phyloP scores from a whole-genome alignment of 2,113 vertebrate species.

The Sciurus niger region DNA sequence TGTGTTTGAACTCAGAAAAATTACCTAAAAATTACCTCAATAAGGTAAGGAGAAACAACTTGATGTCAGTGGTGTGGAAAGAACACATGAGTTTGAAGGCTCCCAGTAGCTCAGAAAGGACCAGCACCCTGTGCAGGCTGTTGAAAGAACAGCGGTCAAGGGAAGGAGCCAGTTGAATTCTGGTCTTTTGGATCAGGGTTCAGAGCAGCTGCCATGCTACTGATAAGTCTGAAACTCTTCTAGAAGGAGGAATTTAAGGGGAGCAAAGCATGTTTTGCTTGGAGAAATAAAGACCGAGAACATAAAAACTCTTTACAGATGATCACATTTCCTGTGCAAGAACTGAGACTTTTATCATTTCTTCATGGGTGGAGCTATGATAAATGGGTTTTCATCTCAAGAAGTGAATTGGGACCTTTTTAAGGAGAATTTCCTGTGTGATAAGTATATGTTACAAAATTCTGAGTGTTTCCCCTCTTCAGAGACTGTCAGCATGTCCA shows the following conservation, averaged over 20 bases:
- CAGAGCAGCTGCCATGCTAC: not conserved
- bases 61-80: fast-evolving
- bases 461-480: not conserved
- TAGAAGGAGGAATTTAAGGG: not conserved
- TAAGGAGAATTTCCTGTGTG: not conserved
- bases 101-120: not conserved
- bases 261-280: not conserved
- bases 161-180: not conserved
- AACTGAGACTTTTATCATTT: not conserved
- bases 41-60: not conserved
- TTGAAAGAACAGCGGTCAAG: not conserved
- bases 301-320: not conserved
- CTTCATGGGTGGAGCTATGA: not conserved
- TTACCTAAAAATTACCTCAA: not conserved
- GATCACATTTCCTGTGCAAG: not conserved
- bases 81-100: fast-evolving
- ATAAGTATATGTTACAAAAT: not conserved
- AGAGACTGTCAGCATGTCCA: not conserved
- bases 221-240: not conserved
- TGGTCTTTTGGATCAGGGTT: not conserved
- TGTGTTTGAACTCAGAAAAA: not conserved
- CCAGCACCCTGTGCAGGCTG: not conserved
- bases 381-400: not conserved
- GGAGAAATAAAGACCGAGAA: not conserved
- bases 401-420: not conserved